Conservation (phyloP, 2,888 invertebrate species). For the Physocephala rufipes region DNA sequence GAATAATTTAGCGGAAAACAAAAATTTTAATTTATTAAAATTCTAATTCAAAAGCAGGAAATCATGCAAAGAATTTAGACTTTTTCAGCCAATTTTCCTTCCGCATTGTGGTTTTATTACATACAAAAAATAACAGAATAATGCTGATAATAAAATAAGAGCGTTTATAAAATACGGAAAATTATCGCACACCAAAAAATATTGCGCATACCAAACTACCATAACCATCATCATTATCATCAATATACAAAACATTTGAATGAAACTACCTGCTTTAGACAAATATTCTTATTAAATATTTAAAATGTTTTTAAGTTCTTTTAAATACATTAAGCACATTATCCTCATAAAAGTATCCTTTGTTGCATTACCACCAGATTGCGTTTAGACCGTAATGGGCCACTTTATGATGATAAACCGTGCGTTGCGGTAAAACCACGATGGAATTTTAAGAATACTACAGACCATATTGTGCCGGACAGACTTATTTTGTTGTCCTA, state of each 20-base stretch:
- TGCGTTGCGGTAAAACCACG: background rate
- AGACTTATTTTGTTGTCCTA: too few species aligned
- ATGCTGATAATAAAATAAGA: too few species aligned
- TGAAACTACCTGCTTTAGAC: background rate
- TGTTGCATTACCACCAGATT: slow-evolving; percentile 60
- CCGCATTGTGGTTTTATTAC: too few species aligned
- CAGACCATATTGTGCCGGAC: background rate
- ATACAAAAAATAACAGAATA: too few species aligned
- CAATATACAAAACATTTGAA: background rate
- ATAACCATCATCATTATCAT: background rate
- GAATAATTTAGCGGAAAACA: too few species aligned
- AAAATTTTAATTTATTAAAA: too few species aligned
- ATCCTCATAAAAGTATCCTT: slow-evolving; percentile 53
- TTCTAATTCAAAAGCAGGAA: too few species aligned
- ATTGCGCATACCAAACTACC: background rate
- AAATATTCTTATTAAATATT: background rate
- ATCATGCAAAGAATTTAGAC: too few species aligned
- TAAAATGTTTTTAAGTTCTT: too few species aligned
- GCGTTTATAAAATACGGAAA: too few species aligned
- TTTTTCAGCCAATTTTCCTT: too few species aligned
- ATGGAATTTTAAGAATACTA: background rate
- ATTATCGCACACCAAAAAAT: too few species aligned
- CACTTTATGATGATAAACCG: slow-evolving; percentile 49
- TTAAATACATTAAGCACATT: background rate
- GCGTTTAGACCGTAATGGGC: slow-evolving; percentile 56